Evolutionary conservation across 2,888 invertebrate genomes (phyloP).

Genomic region (Coenonympha arcania): DNA sequence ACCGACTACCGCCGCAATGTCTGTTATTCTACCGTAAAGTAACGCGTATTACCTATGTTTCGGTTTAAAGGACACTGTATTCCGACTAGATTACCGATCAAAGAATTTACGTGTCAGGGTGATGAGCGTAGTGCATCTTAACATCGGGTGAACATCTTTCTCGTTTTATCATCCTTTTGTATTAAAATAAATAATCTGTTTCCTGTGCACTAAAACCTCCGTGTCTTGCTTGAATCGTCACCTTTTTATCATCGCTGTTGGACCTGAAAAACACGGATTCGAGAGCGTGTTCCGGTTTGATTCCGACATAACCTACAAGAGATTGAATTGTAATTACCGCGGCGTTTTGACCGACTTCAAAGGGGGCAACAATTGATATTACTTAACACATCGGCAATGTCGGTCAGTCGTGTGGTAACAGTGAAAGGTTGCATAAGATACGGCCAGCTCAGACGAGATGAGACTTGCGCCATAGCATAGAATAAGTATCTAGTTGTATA

Average conservation of each 20-base stretch:
- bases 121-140: no score
- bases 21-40: no score
- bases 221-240: background rate
- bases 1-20: no score
- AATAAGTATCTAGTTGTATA: slow-evolving; percentile 27
- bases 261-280: slow-evolving; percentile 6
- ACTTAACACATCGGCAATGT: slow-evolving; percentile 56
- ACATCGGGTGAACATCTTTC: no score
- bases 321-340: slow-evolving; percentile 23
- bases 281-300: slow-evolving; percentile 12
- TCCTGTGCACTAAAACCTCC: background rate
- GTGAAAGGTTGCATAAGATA: slow-evolving; percentile 67
- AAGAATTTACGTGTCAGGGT: no score
- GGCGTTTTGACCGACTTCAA: slow-evolving; percentile 22
- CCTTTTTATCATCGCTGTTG: slow-evolving; percentile 1
- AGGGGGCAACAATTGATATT: slow-evolving; percentile 36
- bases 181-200: no score
- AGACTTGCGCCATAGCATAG: slow-evolving; percentile 52
- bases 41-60: no score
- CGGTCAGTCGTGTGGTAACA: slow-evolving; percentile 66
- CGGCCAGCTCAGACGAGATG: slow-evolving; percentile 64
- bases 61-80: no score
- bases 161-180: no score
- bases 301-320: slow-evolving; percentile 12
- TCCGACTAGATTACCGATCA: no score